These are phyloP conservation scores for Caligus rogercresseyi DNA, from an alignment of 1,140 invertebrate genomes.

Conservation along the genomic window DNA sequence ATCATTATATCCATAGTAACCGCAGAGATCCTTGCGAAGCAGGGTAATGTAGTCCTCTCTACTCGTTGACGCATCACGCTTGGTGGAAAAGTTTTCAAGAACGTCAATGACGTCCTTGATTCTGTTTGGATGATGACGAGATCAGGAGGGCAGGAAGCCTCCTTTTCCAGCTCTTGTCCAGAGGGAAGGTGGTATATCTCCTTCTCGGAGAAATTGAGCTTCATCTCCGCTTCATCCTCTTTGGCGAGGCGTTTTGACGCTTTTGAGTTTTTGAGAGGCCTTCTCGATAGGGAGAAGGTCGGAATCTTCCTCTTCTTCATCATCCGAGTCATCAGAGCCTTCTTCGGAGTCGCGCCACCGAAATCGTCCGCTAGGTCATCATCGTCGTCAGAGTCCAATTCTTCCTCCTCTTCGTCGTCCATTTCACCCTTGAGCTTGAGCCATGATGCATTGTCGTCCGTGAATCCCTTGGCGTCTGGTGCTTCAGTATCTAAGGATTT, in stretches of 20 bases:
- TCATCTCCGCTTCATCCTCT: constrained; percentile 41
- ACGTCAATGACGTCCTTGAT: constrained; percentile 76
- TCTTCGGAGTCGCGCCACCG: constrained; percentile 30
- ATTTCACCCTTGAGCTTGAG: constrained; percentile 34
- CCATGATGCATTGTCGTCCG: constrained; percentile 50
- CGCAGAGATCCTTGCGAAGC: constrained; percentile 64
- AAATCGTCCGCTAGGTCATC: constrained; percentile 33
- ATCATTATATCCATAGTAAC: constrained; percentile 93
- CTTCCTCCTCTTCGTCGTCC: constrained; percentile 26
- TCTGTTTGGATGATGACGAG: constrained; percentile 69
- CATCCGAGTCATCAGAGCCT: constrained; percentile 29
- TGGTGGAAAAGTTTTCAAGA: constrained; percentile 58
- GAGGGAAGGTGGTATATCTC: constrained; percentile 56
- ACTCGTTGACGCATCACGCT: constrained; percentile 33
- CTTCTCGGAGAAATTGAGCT: constrained; percentile 47
- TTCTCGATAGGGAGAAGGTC: constrained; percentile 63
- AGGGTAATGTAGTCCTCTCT: constrained; percentile 63
- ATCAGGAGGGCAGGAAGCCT: constrained; percentile 39
- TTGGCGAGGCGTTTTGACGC: constrained; percentile 47
- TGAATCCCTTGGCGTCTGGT: constrained; percentile 33
- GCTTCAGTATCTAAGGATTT: constrained; percentile 21
- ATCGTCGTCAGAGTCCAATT: constrained; percentile 28
- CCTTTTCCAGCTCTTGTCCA: constrained; percentile 48
- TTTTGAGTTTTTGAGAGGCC: constrained; percentile 54
- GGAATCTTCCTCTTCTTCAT: constrained; percentile 27